Percentiles rank a stretch among this genome's conserved stretches.
phyloP scores from a whole-genome alignment of 2,888 invertebrate species.

The Lithophane leautieri region DNA sequence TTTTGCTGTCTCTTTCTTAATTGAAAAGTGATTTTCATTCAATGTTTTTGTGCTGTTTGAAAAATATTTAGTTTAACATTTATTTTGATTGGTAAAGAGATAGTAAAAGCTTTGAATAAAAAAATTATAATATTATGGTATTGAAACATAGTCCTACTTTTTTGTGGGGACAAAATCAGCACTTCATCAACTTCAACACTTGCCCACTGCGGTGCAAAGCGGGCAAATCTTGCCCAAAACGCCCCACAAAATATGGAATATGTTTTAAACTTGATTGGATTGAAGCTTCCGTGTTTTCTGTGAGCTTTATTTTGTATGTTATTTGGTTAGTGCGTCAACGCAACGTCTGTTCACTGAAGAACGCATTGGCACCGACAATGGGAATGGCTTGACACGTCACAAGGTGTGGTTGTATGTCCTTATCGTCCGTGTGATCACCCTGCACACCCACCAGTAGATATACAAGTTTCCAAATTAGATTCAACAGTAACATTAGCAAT shows the following conservation, averaged over 20 bases:
- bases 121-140: background rate
- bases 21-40: background rate
- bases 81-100: slow-evolving; percentile 45
- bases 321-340: slow-evolving; percentile 86
- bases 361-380: slow-evolving; percentile 82
- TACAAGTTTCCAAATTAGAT: slow-evolving; percentile 49
- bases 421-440: slow-evolving; percentile 80
- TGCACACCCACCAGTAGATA: slow-evolving; percentile 76
- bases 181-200: background rate
- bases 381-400: slow-evolving; percentile 85
- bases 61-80: background rate
- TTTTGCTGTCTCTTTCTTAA: slow-evolving; percentile 53
- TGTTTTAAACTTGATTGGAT: slow-evolving; percentile 41
- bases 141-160: slow-evolving; percentile 38
- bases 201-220: background rate
- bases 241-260: slow-evolving; percentile 18
- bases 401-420: slow-evolving; percentile 76
- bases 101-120: slow-evolving; percentile 23
- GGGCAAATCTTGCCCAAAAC: background rate
- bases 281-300: slow-evolving; percentile 56
- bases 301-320: slow-evolving; percentile 63
- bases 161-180: slow-evolving; percentile 2
- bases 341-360: slow-evolving; percentile 83
- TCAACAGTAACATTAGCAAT: slow-evolving; percentile 32
- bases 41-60: background rate